These are phyloP conservation scores for Meteorus cinctellus DNA, from an alignment of 2,888 invertebrate species.

Conservation along the genomic window DNA sequence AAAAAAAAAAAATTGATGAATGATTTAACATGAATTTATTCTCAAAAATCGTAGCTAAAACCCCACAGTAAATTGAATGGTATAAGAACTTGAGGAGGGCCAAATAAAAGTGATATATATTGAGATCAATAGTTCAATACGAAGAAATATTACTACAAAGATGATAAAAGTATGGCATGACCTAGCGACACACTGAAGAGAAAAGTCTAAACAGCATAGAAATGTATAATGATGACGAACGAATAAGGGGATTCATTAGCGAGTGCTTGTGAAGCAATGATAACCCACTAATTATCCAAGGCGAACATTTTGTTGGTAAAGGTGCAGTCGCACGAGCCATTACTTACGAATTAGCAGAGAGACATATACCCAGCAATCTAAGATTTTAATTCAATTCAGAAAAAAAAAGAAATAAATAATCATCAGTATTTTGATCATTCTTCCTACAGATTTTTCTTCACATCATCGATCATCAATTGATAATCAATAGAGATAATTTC, in stretches of 20 bases:
- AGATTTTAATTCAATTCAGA: too few species aligned
- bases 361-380: too few species aligned
- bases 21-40: not conserved
- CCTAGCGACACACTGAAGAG: slow-evolving; percentile 7
- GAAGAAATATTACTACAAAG: not conserved
- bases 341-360: too few species aligned
- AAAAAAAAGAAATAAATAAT: too few species aligned
- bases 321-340: slow-evolving; percentile 41
- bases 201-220: not conserved
- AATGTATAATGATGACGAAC: slow-evolving; percentile 18
- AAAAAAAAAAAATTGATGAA: not conserved
- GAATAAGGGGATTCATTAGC: slow-evolving; percentile 27
- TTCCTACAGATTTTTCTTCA: too few species aligned
- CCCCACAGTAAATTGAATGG: not conserved
- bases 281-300: slow-evolving; percentile 46
- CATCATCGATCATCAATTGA: too few species aligned
- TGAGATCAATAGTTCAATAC: not conserved
- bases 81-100: not conserved
- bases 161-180: not conserved
- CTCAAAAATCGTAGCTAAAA: not conserved
- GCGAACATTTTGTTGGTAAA: slow-evolving; percentile 43
- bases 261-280: not conserved
- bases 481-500: too few species aligned
- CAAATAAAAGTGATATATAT: not conserved
- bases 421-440: too few species aligned